These are phyloP conservation scores for Eupithecia exiguata DNA, from an alignment of 2,888 invertebrate genomes.

Conservation along the genomic window DNA sequence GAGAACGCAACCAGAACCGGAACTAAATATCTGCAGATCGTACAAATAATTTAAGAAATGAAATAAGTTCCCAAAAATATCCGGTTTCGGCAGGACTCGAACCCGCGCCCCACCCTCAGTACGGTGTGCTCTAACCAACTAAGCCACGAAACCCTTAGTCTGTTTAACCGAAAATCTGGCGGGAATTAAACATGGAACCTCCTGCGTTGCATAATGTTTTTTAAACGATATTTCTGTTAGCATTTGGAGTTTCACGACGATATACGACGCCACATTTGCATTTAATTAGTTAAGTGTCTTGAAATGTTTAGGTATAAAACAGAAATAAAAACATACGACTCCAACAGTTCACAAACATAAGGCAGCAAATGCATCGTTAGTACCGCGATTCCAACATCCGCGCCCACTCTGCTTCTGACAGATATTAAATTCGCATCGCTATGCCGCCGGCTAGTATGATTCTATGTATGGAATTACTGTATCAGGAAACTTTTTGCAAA, in stretches of 20 bases:
- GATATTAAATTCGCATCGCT: conserved; percentile 79
- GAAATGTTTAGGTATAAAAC: neutral
- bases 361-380: conserved; percentile 48
- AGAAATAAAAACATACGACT: neutral
- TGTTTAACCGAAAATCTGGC: too few relatives aligned
- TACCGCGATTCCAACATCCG: conserved; percentile 48
- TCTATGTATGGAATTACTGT: conserved; percentile 58
- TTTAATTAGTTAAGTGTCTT: neutral
- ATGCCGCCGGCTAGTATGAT: conserved; percentile 60
- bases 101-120: too few relatives aligned
- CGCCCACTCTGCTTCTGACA: conserved; percentile 73
- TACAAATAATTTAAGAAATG: too few relatives aligned
- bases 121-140: too few relatives aligned
- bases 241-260: neutral
- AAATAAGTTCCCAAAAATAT: too few relatives aligned
- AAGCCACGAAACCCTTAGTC: too few relatives aligned
- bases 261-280: neutral
- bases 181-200: too few relatives aligned
- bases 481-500: conserved; percentile 25
- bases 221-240: neutral
- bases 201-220: too few relatives aligned
- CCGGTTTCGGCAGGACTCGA: too few relatives aligned
- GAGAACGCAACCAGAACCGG: too few relatives aligned
- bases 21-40: neutral
- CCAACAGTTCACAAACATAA: neutral